Conservation (phyloP, 2,888 invertebrate genomes). For the Ectemnius cavifrons region DNA sequence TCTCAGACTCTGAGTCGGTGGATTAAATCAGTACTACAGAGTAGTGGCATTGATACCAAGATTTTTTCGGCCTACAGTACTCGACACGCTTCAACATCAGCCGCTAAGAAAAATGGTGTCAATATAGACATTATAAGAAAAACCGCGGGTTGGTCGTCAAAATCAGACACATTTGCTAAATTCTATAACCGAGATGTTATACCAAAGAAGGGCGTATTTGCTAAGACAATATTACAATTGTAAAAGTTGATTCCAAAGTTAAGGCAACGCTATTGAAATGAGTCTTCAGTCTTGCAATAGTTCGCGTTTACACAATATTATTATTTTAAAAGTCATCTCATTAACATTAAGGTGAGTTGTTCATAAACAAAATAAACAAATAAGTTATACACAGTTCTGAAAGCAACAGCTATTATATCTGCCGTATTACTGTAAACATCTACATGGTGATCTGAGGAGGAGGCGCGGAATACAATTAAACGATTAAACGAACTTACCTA, state of each 20-base stretch:
- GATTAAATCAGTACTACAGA: neutral
- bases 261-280: too few species aligned
- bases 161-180: conserved; percentile 6
- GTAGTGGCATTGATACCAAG: conserved; percentile 10
- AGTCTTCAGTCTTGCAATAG: too few species aligned
- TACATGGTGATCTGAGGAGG: neutral
- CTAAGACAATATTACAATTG: neutral
- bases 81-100: conserved; percentile 13
- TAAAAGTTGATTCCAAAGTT: neutral
- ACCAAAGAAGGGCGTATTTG: neutral
- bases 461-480: too few species aligned
- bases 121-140: conserved; percentile 16
- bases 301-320: too few species aligned
- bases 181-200: conserved; percentile 12
- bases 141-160: conserved; percentile 10
- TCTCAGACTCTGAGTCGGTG: conserved; percentile 20
- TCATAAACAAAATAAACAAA: too few species aligned
- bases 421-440: conserved; percentile 14
- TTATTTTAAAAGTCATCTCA: too few species aligned
- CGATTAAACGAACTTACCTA: too few species aligned
- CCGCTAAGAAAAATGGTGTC: neutral
- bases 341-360: too few species aligned
- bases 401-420: neutral
- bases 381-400: neutral
- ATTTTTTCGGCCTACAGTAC: conserved; percentile 7